Evolutionary conservation across 2,888 invertebrate species (phyloP).

Genomic region (Meteorus cinctellus): DNA sequence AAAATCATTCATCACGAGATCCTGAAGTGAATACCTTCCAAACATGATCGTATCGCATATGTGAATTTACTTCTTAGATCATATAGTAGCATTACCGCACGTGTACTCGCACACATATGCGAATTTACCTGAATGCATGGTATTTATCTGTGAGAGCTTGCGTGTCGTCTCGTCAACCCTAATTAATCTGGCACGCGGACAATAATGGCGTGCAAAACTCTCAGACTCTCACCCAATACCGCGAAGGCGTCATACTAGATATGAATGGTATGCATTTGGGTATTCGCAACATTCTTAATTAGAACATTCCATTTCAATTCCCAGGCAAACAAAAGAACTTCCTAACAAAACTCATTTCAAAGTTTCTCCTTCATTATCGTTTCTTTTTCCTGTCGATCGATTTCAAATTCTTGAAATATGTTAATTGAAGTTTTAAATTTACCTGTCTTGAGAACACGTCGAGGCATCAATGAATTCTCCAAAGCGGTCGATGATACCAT

Average conservation of each 20-base stretch:
- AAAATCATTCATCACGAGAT: too few relatives aligned
- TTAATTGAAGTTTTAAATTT: constrained; percentile 36
- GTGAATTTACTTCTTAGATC: too few relatives aligned
- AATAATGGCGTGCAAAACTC: constrained; percentile 41
- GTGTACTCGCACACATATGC: constrained; percentile 19
- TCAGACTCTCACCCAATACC: constrained; percentile 45
- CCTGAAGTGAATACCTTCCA: too few relatives aligned
- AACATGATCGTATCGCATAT: too few relatives aligned
- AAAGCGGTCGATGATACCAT: constrained; percentile 47
- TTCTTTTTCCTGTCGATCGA: neutral
- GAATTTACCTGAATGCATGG: constrained; percentile 26
- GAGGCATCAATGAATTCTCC: constrained; percentile 50
- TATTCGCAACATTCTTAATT: constrained; percentile 33
- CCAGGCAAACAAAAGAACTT: constrained; percentile 12
- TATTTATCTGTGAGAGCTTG: constrained; percentile 28
- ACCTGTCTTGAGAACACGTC: constrained; percentile 68
- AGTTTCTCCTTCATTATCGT: neutral
- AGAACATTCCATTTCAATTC: constrained; percentile 21
- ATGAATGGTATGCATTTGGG: constrained; percentile 35
- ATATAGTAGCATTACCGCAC: too few relatives aligned
- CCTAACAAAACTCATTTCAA: constrained; percentile 30
- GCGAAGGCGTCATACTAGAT: constrained; percentile 38
- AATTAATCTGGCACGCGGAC: constrained; percentile 35
- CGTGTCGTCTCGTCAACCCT: constrained; percentile 39
- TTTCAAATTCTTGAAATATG: neutral